These are phyloP conservation scores for Sciaenops ocellatus DNA, from an alignment of 2,797 vertebrate genomes.

Conservation along the genomic window DNA sequence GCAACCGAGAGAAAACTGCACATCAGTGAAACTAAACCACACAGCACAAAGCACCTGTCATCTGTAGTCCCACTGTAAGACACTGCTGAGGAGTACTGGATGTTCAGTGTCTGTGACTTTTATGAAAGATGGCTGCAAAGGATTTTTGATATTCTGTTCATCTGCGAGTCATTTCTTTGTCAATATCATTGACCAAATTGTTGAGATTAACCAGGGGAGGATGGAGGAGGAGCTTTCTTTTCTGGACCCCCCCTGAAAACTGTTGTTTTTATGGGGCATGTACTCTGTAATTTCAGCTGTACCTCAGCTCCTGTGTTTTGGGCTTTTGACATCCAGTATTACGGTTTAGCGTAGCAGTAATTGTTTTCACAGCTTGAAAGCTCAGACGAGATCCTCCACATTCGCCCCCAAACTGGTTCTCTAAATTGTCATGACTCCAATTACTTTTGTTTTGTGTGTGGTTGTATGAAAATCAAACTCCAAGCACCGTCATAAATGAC, in stretches of 20 bases:
- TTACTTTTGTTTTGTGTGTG: background rate
- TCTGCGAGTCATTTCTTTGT: background rate
- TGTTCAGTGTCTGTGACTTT: slow-evolving; percentile 7
- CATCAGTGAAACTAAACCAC: slow-evolving; percentile 59
- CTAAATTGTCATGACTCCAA: background rate
- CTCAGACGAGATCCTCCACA: background rate
- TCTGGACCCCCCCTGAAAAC: background rate
- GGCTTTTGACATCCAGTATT: background rate
- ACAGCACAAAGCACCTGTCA: slow-evolving; percentile 55
- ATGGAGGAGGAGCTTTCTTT: background rate
- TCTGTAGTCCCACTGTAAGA: slow-evolving; percentile 35
- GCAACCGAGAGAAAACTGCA: slow-evolving; percentile 44
- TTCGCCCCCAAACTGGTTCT: background rate
- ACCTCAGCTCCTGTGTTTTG: background rate
- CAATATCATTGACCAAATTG: slow-evolving; percentile 8
- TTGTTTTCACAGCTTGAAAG: slow-evolving; percentile 15
- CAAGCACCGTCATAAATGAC: background rate
- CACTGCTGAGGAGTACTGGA: slow-evolving; percentile 17
- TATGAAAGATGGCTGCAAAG: slow-evolving; percentile 24
- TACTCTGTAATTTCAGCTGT: background rate
- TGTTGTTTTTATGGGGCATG: background rate
- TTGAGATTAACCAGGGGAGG: background rate
- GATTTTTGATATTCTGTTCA: slow-evolving; percentile 37
- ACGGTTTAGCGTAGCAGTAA: background rate
- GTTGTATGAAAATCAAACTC: background rate